Evolutionary conservation across 1,140 invertebrate species (phyloP), one percentile per base, ranked within the genome.

Genomic region (Thaumetopoea pityocampa): DNA sequence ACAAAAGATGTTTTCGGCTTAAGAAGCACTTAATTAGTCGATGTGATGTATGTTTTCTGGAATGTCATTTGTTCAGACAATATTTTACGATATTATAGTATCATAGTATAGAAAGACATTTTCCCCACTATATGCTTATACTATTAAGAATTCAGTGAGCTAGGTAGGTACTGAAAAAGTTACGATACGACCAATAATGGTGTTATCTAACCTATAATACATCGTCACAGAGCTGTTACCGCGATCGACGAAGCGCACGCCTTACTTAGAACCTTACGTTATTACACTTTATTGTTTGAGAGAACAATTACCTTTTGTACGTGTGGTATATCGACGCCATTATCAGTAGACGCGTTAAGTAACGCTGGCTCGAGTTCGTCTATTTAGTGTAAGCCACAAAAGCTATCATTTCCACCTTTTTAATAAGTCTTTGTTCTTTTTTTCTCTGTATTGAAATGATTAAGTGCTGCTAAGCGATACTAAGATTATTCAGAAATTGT

Each of bases 241-340:
- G 18, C 34, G 15, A 18, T 6, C 27, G 42, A 59, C 55, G 59
- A 57, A 57, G 42, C 55, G 38, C 41, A 43, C 48, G 54, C 48
- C 48, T 70, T 72, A 73, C 68, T 56, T 77, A 77, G 68, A 72
- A 74, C 58, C 59, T 67, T 68, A 55, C 68, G 57, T 67, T 73
- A 67, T 70, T 59, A 53, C 62, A 55, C 52, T 65, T 74, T 72
- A 80, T 80, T 78, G 77, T 78, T 78, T 63, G 54, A 67, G 67
- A 71, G 70, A 78, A 81, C 77, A 81, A 81, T 80, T 67, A 70
- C 67, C 71, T 70, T 80, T 81, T 78, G 71, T 78, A 74, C 51
- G 57, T 62, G 56, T 58, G 55, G 41, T 36, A 38, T 63, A 63
- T 61, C 57, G 56, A 57, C 51, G 47, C 46, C 46, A 71, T 67